Conservation (phyloP, 2,888 invertebrate genomes). For the Cheiracanthium punctorium region DNA sequence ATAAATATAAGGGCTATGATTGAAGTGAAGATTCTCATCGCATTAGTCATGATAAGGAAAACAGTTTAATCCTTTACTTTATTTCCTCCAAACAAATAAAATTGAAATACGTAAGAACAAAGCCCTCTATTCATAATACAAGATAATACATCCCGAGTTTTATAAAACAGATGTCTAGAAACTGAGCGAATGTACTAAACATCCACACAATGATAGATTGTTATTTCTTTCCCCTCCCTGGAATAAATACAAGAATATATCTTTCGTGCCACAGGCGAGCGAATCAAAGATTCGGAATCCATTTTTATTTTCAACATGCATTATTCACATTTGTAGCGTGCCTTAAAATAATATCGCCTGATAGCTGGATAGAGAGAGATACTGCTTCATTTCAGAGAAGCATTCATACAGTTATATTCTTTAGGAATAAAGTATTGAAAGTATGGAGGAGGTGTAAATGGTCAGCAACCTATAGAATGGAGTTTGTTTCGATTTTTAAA, state of each 20-base stretch:
- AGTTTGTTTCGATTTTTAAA: no score
- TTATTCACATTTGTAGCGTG: neutral
- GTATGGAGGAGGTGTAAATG: no score
- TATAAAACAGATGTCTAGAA: constrained; percentile 11
- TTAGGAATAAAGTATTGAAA: no score
- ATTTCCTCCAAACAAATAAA: neutral
- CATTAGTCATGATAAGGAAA: neutral
- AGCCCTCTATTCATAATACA: neutral
- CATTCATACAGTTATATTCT: no score
- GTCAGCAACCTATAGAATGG: no score
- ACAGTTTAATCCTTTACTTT: neutral
- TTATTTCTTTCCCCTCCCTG: neutral
- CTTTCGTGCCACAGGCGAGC: neutral
- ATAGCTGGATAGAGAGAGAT: neutral
- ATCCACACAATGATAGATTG: neutral
- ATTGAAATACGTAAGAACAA: neutral
- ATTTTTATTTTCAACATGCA: neutral
- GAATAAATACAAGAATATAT: neutral
- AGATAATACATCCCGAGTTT: constrained; percentile 5
- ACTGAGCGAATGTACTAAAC: neutral
- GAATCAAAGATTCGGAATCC: neutral
- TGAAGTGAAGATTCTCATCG: no score
- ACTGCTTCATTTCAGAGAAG: neutral
- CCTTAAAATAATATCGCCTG: neutral
- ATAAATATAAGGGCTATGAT: neutral